A percentile compares a stretch with the other conserved stretches of the same genome.
Evolutionary conservation across 1,140 invertebrate genomes (phyloP).

Genomic region (Drosophila kohkoa): DNA sequence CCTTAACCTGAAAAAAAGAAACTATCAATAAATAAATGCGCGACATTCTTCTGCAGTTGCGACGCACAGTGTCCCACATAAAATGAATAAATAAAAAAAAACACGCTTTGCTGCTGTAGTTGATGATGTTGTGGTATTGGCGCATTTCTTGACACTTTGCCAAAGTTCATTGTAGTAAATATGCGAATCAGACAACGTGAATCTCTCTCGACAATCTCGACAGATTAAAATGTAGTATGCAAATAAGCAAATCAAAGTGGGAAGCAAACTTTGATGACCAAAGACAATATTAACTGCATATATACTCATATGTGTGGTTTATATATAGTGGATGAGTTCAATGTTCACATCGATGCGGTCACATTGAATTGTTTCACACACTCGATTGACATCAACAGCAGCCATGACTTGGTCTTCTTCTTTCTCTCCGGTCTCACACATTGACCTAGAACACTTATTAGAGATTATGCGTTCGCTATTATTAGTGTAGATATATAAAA

Average conservation of each 20-base stretch:
- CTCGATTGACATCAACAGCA: slow-evolving; percentile 64
- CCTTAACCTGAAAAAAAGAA: slow-evolving; percentile 65
- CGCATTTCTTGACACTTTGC: slow-evolving; percentile 63
- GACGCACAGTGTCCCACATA: slow-evolving; percentile 30
- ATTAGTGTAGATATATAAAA: slow-evolving; percentile 47
- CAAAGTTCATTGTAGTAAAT: slow-evolving; percentile 72
- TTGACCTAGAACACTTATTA: slow-evolving; percentile 77
- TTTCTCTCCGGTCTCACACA: slow-evolving; percentile 46
- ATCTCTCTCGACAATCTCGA: background rate
- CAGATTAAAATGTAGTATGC: slow-evolving; percentile 18
- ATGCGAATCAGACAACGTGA: slow-evolving; percentile 32
- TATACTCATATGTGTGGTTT: background rate
- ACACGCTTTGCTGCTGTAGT: slow-evolving; percentile 22
- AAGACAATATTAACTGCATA: background rate
- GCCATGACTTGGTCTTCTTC: slow-evolving; percentile 49
- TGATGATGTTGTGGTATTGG: background rate
- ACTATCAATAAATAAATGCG: slow-evolving; percentile 31
- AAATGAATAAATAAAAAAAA: slow-evolving; percentile 43
- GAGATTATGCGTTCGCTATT: slow-evolving; percentile 67
- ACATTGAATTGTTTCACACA: slow-evolving; percentile 21
- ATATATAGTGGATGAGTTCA: slow-evolving; percentile 14
- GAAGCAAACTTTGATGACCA: slow-evolving; percentile 3
- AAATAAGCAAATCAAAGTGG: slow-evolving; percentile 18
- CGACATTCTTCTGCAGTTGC: slow-evolving; percentile 42
- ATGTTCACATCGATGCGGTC: background rate